Evolutionary conservation across 92 coral and sea anemone genomes (phyloP), one percentile per base, ranked within the genome.

Genomic region (Epizoanthus stellaris): DNA sequence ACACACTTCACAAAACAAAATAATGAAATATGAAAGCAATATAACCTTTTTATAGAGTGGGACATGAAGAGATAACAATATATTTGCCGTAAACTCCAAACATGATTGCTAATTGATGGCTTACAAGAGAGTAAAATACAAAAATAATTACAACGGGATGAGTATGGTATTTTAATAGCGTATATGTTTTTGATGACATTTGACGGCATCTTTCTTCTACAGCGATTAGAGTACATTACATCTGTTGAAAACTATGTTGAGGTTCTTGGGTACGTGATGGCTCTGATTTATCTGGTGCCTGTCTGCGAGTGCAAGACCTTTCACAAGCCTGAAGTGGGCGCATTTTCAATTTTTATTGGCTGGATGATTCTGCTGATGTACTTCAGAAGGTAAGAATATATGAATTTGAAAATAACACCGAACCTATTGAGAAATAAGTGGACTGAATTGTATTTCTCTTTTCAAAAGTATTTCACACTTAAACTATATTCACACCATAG

Each of bases 281-380:
- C 83, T 0, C 83, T 79, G 2, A 0, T 79, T 3, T 79, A 79
- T 6, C 83, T 79, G 9, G 17, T 79, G 0, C 83, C 83, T 20
- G 83, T 79, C 1, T 79, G 83, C 56, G 83, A 79, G 71, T 79
- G 83, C 71, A 79, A 79, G 49, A 5, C 70, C 14, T 20, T 79
- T 38, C 71, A 79, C 72, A 79, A 79, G 72, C 83, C 83, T 8
- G 71, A 42, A 61, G 83, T 79, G 30, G 83, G 83, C 12, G 83
- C 83, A 15, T 79, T 79, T 45, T 69, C 83, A 42, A 67, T 79
- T 21, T 79, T 79, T 19, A 61, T 79, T 2, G 83, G 83, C 15
- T 79, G 83, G 83, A 63, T 62, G 83, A 79, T 79, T 42, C 23
- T 79, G 42, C 63, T 79, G 83, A 79, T 79, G 83, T 79, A 79